Conservation (phyloP, 2,888 invertebrate genomes). For the Strigamia maritima region DNA sequence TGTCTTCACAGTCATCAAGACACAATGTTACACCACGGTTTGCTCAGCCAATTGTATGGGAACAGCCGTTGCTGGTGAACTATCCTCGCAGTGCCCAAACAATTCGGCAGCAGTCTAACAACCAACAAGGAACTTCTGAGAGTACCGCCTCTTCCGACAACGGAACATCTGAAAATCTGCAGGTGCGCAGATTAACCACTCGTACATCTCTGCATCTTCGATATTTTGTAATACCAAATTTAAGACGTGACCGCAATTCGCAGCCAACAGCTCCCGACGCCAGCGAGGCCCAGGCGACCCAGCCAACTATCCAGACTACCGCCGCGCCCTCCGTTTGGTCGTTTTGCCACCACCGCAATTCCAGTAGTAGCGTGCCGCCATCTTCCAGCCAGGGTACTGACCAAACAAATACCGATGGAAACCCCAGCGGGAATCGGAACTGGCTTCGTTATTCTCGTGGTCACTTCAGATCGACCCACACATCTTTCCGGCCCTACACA, state of each 20-base stretch:
- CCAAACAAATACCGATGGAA: neutral
- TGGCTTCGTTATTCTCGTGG: neutral
- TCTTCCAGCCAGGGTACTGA: neutral
- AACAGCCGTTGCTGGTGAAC: neutral
- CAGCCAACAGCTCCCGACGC: slow-evolving; percentile 6
- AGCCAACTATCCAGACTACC: neutral
- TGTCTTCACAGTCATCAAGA: neutral
- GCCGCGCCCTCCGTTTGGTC: neutral
- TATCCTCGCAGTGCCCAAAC: neutral
- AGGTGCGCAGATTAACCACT: slow-evolving; percentile 28
- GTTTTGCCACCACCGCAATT: neutral
- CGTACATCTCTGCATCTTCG: slow-evolving; percentile 26
- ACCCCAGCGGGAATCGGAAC: neutral
- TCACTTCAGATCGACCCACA: neutral
- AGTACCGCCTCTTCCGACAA: neutral
- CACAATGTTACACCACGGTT: neutral
- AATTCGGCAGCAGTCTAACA: neutral
- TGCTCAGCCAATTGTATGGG: neutral
- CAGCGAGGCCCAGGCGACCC: neutral
- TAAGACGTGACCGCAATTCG: slow-evolving; percentile 29
- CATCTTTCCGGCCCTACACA: neutral
- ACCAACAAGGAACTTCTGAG: neutral
- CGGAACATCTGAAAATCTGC: slow-evolving; percentile 8
- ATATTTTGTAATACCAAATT: slow-evolving; percentile 18
- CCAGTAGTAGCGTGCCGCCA: neutral